Percentiles rank a stretch among this genome's conserved stretches.
phyloP scores from a whole-genome alignment of 2,888 invertebrate species.

The Acanthopleura granulata region DNA sequence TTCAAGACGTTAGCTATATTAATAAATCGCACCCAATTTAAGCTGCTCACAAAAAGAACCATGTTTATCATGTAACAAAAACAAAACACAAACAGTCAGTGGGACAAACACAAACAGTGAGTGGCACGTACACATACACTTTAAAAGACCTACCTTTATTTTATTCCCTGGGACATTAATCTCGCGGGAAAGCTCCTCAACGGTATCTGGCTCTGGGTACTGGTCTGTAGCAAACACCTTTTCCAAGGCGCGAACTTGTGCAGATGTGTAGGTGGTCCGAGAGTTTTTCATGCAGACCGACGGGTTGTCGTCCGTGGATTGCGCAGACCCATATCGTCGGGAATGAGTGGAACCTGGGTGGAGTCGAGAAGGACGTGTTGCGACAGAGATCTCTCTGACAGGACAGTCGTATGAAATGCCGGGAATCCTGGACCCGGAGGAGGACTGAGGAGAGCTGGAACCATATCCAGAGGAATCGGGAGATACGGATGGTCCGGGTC shows the following conservation, averaged over 20 bases:
- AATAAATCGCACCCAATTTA: no score
- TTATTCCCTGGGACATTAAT: conserved; percentile 3
- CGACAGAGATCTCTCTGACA: background rate
- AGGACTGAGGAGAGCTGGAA: background rate
- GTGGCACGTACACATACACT: no score
- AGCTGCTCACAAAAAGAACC: no score
- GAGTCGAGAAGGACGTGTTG: background rate
- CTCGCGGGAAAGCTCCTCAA: background rate
- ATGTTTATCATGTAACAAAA: no score
- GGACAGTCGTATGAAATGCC: background rate
- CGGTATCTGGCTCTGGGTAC: background rate
- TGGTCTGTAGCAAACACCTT: background rate
- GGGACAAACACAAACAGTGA: no score
- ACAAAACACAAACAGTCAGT: no score
- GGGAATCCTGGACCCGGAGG: background rate
- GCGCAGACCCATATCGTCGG: no score
- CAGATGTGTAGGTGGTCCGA: conserved; percentile 1
- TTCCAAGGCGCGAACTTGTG: background rate
- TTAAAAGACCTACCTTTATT: conserved; percentile 12
- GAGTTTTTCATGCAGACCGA: background rate
- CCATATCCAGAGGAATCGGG: conserved; percentile 4
- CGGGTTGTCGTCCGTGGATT: no score
- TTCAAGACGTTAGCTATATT: no score
- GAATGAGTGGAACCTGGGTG: no score
- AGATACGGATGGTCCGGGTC: background rate